Evolutionary conservation across 1,140 invertebrate genomes (phyloP).

Genomic region (Liolophura sinensis): DNA sequence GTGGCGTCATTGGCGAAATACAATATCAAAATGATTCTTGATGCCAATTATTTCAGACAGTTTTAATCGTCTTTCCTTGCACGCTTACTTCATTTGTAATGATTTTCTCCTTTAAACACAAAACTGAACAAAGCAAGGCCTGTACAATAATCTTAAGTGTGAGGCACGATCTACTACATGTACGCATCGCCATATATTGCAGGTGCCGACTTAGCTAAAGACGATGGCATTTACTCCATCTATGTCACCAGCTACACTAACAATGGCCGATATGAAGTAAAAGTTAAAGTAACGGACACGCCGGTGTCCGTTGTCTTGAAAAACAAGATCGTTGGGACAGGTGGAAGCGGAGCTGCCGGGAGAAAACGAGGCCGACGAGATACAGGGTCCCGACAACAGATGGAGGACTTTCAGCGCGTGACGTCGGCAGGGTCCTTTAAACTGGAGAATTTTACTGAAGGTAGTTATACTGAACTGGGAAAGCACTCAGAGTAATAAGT

Average conservation of each 20-base stretch:
- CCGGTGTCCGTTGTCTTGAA: neutral
- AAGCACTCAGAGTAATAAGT: neutral
- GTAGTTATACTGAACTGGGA: neutral
- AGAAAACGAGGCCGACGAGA: conserved; percentile 5
- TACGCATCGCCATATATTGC: neutral
- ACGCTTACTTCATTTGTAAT: too few relatives aligned
- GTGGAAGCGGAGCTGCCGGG: neutral
- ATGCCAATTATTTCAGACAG: too few relatives aligned
- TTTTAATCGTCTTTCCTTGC: too few relatives aligned
- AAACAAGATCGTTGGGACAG: neutral
- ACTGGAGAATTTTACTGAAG: neutral
- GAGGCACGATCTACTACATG: too few relatives aligned
- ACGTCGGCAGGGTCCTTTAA: neutral
- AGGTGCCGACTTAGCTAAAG: conserved; percentile 70
- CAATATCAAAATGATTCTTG: too few relatives aligned
- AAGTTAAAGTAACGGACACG: conserved; percentile 11
- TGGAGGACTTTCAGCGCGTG: neutral
- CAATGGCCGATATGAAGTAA: conserved; percentile 58
- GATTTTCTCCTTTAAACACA: too few relatives aligned
- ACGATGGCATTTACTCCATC: conserved; percentile 70
- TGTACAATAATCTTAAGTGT: too few relatives aligned
- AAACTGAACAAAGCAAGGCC: too few relatives aligned
- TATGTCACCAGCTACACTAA: conserved; percentile 63
- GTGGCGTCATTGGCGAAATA: too few relatives aligned
- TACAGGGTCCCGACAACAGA: conserved; percentile 5